Evolutionary conservation across 2,797 vertebrate genomes (phyloP), one percentile per base, ranked within the genome.

Genomic region (Oryzias sinensis): DNA sequence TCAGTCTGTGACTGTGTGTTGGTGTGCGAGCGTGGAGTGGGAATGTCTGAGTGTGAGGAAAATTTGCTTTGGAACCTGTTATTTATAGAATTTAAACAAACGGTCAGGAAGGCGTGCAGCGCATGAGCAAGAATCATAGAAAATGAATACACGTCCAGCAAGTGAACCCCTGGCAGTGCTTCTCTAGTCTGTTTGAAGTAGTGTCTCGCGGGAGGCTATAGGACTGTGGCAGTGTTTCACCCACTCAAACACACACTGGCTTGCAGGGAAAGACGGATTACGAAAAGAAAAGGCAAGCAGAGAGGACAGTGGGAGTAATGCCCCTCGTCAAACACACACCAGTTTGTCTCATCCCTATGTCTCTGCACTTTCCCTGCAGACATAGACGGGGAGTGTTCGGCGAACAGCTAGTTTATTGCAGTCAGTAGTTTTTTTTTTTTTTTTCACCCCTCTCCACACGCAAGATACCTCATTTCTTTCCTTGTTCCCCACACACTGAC

Each of bases 121-220:
- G 6, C 70, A 65, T 76, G 63, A 65, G 68, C 55, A 61, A 56
- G 56, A 37, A 29, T n/a, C 48, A 41, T 24, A 43, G 45, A 59
- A 51, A 52, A 59, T 29, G 46, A 57, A 72, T 48, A 56, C 14
- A 60, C 33, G 73, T 56, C 56, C 74, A 67, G 67, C 47, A 22
- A 79, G 76, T 75, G 84, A 91, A 91, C 88, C 84, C 84, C 84
- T 85, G 85, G 90, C 87, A 87, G 79, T 91, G 69, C 88, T 93
- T 90, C 88, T 82, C 72, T 85, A 94, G 86, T 94, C 93, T 91
- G 91, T 94, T 94, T 94, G 93, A 94, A 92, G 92, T 92, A 65
- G 82, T 69, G 89, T 92, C 93, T 88, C 72, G 74, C 52, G 88
- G 88, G 87, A 91, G 77, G 74, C 72, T 75, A 70, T 67, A 48